Evolutionary conservation across 2,888 invertebrate species (phyloP).

Genomic region (Lordiphosa andalusiaca): DNA sequence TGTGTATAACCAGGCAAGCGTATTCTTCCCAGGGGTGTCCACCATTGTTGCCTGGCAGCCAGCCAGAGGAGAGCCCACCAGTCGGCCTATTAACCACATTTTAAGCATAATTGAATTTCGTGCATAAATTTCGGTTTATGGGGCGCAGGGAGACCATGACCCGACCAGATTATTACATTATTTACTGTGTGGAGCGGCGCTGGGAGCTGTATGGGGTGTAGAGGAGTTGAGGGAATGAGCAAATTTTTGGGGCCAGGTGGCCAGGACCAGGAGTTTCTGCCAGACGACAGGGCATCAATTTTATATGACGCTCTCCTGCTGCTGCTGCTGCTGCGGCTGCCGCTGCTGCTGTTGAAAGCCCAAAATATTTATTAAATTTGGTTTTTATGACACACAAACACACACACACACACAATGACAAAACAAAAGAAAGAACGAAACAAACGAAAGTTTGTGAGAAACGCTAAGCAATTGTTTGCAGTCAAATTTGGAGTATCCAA

Average conservation of each 20-base stretch:
- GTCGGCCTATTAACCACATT: slow-evolving; percentile 73
- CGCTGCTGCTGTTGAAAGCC: slow-evolving; percentile 28
- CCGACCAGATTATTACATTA: slow-evolving; percentile 71
- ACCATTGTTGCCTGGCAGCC: slow-evolving; percentile 32
- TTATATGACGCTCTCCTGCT: slow-evolving; percentile 53
- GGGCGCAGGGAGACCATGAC: slow-evolving; percentile 68
- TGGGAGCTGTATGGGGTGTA: background rate
- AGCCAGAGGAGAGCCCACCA: slow-evolving; percentile 29
- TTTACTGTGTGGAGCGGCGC: slow-evolving; percentile 52
- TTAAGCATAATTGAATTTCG: slow-evolving; percentile 73
- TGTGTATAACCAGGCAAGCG: slow-evolving; percentile 24
- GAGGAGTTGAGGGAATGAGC: slow-evolving; percentile 1
- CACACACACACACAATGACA: slow-evolving; percentile 20
- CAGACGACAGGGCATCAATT: slow-evolving; percentile 66
- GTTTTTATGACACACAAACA: slow-evolving; percentile 49
- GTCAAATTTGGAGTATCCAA: slow-evolving; percentile 22
- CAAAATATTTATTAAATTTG: slow-evolving; percentile 65
- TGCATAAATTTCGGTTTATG: slow-evolving; percentile 73
- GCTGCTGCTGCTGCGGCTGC: slow-evolving; percentile 5
- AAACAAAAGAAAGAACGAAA: slow-evolving; percentile 22
- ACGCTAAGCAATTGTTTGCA: slow-evolving; percentile 54
- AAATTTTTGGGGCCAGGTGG: slow-evolving; percentile 17
- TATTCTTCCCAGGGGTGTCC: slow-evolving; percentile 35
- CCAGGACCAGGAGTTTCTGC: slow-evolving; percentile 23
- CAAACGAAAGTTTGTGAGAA: slow-evolving; percentile 11